Conservation (phyloP, 2,888 invertebrate species). For the Poecilobothrus nobilitatus region DNA sequence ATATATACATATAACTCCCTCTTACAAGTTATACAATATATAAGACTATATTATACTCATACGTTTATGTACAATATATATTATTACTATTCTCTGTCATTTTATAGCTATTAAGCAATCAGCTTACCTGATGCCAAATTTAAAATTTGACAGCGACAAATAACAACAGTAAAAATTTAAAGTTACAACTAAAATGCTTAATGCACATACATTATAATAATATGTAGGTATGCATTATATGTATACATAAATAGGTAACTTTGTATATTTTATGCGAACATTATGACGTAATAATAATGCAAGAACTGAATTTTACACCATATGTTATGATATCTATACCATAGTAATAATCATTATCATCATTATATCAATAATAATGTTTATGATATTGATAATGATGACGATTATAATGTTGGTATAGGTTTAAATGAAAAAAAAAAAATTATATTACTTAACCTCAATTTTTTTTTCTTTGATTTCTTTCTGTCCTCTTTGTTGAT, state of each 20-base stretch:
- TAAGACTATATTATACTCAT: too few species aligned
- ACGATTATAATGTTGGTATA: neutral
- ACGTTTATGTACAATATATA: too few species aligned
- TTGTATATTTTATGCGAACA: neutral
- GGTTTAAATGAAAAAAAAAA: too few species aligned
- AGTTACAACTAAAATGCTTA: too few species aligned
- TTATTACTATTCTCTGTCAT: too few species aligned
- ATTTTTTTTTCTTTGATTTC: neutral
- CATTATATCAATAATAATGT: too few species aligned
- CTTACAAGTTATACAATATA: too few species aligned
- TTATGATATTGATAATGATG: neutral
- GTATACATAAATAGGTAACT: too few species aligned
- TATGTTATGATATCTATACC: too few species aligned
- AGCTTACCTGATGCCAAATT: neutral
- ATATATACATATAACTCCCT: too few species aligned
- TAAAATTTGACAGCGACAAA: neutral
- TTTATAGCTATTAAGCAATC: neutral
- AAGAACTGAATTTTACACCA: slow-evolving; percentile 3
- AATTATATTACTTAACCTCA: neutral
- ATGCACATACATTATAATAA: too few species aligned
- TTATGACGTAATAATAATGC: neutral
- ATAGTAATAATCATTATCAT: too few species aligned
- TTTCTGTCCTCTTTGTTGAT: neutral
- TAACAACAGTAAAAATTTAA: neutral
- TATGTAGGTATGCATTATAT: neutral